Percentiles rank a stretch among this genome's conserved stretches.
These are phyloP conservation scores for Onychomys torridus DNA, from an alignment of 2,797 vertebrate genomes.

Conservation along the genomic window DNA sequence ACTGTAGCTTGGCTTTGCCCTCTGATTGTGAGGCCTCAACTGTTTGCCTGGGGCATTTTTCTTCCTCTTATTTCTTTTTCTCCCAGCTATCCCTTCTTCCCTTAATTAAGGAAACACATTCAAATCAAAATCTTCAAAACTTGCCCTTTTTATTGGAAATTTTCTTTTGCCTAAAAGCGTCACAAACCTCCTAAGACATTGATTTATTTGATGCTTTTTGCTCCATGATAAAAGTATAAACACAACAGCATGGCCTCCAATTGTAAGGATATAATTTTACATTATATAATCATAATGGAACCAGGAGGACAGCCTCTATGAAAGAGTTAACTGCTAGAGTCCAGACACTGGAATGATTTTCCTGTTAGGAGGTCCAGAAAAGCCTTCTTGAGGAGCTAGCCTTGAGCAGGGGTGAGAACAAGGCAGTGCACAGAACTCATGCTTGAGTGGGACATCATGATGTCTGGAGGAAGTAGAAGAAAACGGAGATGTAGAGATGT, in stretches of 20 bases:
- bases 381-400: not conserved
- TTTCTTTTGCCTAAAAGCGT: not conserved
- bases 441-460: not conserved
- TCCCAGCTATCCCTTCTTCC: no score
- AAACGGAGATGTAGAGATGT: not conserved
- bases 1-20: not conserved
- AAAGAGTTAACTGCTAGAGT: not conserved
- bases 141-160: not conserved
- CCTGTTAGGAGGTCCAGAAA: not conserved
- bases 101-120: not conserved
- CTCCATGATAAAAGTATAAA: slow-evolving; percentile 5
- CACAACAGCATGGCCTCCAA: not conserved
- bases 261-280: not conserved
- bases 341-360: not conserved
- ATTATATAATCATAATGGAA: not conserved
- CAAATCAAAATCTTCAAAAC: slow-evolving; percentile 6
- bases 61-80: not conserved
- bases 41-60: not conserved
- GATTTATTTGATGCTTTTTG: not conserved
- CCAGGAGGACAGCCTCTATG: not conserved
- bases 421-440: no score
- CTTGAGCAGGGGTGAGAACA: not conserved
- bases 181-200: not conserved
- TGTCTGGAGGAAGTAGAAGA: not conserved
- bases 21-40: slow-evolving; percentile 39